phyloP scores from a whole-genome alignment of 35 echinoderm and acorn worm species.

The Acanthaster planci region DNA sequence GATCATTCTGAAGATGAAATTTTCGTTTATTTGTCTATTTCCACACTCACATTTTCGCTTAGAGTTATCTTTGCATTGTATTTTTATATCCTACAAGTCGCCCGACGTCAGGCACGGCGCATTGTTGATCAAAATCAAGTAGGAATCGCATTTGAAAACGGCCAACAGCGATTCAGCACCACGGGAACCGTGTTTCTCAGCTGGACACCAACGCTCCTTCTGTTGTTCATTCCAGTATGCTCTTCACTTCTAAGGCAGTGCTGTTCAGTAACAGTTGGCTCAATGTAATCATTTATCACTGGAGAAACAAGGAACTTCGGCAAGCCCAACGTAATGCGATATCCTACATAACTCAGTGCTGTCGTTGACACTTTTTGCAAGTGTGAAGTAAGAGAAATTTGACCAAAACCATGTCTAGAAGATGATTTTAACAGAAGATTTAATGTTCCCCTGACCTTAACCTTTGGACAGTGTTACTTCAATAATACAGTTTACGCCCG shows the following conservation, averaged over 20 bases:
- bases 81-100: not conserved
- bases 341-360: not conserved
- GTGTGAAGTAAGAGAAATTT: too few relatives aligned
- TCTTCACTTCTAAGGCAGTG: not conserved
- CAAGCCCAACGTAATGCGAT: not conserved
- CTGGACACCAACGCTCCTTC: not conserved
- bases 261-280: constrained; percentile 13
- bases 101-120: not conserved
- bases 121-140: not conserved
- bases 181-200: constrained; percentile 22
- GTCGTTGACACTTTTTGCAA: too few relatives aligned
- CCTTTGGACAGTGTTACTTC: too few relatives aligned
- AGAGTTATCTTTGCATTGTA: not conserved
- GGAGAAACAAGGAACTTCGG: constrained; percentile 15
- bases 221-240: not conserved
- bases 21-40: too few relatives aligned
- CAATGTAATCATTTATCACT: constrained; percentile 31
- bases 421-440: too few relatives aligned
- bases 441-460: too few relatives aligned
- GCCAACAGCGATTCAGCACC: not conserved
- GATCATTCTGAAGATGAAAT: too few relatives aligned
- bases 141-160: not conserved
- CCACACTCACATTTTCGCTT: not conserved
- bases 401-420: too few relatives aligned
- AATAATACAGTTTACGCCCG: too few relatives aligned